phyloP scores from a whole-genome alignment of 2,797 vertebrate genomes.

The Micromesistius poutassou region DNA sequence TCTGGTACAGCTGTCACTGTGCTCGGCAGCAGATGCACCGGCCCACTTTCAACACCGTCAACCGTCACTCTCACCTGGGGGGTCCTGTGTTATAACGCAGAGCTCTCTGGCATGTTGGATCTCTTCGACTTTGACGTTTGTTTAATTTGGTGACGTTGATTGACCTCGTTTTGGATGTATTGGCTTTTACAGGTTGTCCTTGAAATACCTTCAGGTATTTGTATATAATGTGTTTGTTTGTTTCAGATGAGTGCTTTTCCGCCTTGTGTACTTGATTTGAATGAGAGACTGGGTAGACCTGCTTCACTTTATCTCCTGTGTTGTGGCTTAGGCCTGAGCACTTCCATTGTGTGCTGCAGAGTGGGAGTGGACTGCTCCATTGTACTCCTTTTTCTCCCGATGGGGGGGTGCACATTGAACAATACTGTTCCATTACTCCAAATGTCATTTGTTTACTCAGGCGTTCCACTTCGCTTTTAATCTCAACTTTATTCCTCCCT shows the following conservation, averaged over 20 bases:
- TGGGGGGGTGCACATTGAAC: constrained; percentile 50
- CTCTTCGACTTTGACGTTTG: neutral
- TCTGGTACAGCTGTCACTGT: constrained; percentile 58
- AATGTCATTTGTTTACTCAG: constrained; percentile 51
- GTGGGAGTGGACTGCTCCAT: constrained; percentile 49
- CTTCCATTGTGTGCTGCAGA: constrained; percentile 51
- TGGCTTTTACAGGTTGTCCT: neutral
- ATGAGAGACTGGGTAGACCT: constrained; percentile 33
- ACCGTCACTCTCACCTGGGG: constrained; percentile 64
- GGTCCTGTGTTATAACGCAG: constrained; percentile 29
- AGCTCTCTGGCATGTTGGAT: neutral
- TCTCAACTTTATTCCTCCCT: constrained; percentile 40
- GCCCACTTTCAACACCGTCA: constrained; percentile 25
- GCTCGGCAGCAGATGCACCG: constrained; percentile 46
- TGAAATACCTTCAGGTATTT: neutral
- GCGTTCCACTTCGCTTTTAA: constrained; percentile 48
- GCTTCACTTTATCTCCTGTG: constrained; percentile 9
- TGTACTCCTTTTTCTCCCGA: constrained; percentile 45
- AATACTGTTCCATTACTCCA: constrained; percentile 50
- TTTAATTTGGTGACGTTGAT: neutral
- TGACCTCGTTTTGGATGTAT: neutral
- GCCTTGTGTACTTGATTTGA: constrained; percentile 21
- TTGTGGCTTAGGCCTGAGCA: constrained; percentile 17
- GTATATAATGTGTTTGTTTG: neutral
- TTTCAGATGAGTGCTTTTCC: neutral